These are phyloP conservation scores for Dendrolimus houi DNA, from an alignment of 2,888 invertebrate species.

Conservation along the genomic window DNA sequence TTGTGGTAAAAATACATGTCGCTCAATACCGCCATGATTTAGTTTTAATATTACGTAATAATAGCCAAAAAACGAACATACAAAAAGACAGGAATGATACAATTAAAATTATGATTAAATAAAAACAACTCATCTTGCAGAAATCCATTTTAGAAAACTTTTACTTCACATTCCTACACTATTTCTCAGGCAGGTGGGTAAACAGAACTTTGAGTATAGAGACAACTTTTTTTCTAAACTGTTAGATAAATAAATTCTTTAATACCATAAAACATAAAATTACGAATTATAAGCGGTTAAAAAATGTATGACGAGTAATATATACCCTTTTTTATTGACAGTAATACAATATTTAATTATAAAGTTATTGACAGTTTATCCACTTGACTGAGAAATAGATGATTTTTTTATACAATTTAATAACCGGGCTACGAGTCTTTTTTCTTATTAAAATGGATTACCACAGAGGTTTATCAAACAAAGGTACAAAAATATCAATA, in stretches of 20 bases:
- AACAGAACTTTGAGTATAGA: too few relatives aligned
- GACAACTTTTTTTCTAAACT: too few relatives aligned
- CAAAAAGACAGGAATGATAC: constrained; percentile 59
- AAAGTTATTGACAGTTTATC: too few relatives aligned
- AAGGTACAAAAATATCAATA: constrained; percentile 68
- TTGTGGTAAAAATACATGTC: constrained; percentile 40
- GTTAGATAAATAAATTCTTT: too few relatives aligned
- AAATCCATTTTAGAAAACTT: background rate
- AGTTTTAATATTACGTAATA: constrained; percentile 28
- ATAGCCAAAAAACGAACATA: constrained; percentile 48
- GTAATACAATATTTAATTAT: too few relatives aligned
- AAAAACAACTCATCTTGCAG: constrained; percentile 49
- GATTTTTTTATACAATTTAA: too few relatives aligned
- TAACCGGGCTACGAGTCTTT: background rate
- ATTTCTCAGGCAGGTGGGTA: too few relatives aligned
- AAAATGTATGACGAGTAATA: too few relatives aligned
- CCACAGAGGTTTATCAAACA: constrained; percentile 30
- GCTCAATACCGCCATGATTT: constrained; percentile 26
- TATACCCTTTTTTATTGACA: too few relatives aligned
- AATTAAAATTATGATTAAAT: constrained; percentile 47
- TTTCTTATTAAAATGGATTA: background rate
- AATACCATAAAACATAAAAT: too few relatives aligned
- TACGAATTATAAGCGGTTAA: too few relatives aligned
- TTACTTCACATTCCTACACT: background rate
- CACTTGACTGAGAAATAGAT: too few relatives aligned